phyloP scores from a whole-genome alignment of 2,113 vertebrate species.

The Odocoileus hemionus region DNA sequence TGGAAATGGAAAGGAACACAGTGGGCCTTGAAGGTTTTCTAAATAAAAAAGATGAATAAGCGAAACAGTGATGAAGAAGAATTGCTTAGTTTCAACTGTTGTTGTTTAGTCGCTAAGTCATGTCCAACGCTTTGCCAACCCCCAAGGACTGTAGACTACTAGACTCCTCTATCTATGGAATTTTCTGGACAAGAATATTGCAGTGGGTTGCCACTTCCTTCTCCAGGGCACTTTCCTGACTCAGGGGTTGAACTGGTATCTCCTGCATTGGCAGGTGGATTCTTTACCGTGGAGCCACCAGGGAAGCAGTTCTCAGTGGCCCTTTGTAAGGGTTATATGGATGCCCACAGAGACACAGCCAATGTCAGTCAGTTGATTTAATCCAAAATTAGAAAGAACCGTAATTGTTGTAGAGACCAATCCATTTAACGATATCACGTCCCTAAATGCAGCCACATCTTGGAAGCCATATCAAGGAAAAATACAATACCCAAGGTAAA shows the following conservation, averaged over 20 bases:
- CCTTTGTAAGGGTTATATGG: background rate
- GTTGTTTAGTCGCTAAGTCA: accelerated
- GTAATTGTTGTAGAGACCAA: background rate
- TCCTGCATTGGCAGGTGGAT: background rate
- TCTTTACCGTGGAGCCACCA: background rate
- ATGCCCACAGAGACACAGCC: background rate
- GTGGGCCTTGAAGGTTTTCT: background rate
- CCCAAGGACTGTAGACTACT: background rate
- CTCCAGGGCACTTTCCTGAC: background rate
- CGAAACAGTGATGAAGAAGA: background rate
- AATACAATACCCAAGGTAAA: background rate
- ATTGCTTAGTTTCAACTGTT: background rate
- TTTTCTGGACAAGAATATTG: background rate
- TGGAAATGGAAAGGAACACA: background rate
- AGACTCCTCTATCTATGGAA: background rate
- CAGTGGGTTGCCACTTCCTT: background rate
- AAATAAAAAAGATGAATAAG: background rate
- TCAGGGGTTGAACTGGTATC: background rate
- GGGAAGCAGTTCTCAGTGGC: background rate
- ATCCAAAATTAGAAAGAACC: background rate
- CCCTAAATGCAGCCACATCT: background rate
- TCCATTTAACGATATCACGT: background rate
- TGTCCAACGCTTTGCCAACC: background rate
- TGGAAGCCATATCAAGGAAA: background rate
- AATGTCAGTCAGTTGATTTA: background rate